These are phyloP conservation scores for Zoanthus sociatus DNA, from an alignment of 92 coral and sea anemone genomes.

Conservation along the genomic window DNA sequence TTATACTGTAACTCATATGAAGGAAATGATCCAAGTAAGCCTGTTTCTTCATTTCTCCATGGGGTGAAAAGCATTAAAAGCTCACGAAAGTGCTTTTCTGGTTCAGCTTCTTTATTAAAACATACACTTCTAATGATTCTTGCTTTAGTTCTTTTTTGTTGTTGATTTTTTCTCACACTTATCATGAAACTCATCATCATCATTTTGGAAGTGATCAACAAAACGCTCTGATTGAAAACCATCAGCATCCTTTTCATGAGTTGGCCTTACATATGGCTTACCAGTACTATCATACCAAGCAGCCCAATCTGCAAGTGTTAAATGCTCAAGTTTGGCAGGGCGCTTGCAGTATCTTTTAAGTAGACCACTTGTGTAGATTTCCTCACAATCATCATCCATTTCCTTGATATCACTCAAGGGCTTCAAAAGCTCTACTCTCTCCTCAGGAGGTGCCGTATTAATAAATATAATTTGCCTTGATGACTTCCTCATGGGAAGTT, in stretches of 20 bases:
- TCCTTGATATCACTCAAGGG: too few species aligned
- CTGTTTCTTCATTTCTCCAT: constrained; percentile 14
- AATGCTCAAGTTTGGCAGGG: not conserved
- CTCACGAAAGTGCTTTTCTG: constrained; percentile 2
- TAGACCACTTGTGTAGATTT: constrained; percentile 8
- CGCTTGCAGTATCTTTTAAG: too few species aligned
- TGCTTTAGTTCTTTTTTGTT: not conserved
- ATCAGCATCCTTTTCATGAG: constrained; percentile 47
- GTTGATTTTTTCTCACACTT: not conserved
- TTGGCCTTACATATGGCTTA: constrained; percentile 36
- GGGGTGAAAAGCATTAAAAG: not conserved
- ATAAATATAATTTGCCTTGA: constrained; percentile 63
- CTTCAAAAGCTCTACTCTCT: constrained; percentile 55
- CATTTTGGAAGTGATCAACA: constrained; percentile 46
- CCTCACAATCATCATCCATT: constrained; percentile 67
- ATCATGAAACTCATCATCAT: constrained; percentile 39
- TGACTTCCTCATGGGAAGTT: constrained; percentile 67
- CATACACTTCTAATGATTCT: not conserved
- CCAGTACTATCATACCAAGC: constrained; percentile 71
- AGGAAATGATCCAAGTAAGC: constrained; percentile 14
- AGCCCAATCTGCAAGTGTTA: constrained; percentile 16
- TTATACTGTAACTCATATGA: constrained; percentile 13
- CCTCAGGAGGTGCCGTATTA: constrained; percentile 30
- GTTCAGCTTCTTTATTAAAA: not conserved
- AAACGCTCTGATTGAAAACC: constrained; percentile 43